Evolutionary conservation across 37 sponge, comb jelly and placozoan species (phyloP).

Genomic region (Amphimedon queenslandica): DNA sequence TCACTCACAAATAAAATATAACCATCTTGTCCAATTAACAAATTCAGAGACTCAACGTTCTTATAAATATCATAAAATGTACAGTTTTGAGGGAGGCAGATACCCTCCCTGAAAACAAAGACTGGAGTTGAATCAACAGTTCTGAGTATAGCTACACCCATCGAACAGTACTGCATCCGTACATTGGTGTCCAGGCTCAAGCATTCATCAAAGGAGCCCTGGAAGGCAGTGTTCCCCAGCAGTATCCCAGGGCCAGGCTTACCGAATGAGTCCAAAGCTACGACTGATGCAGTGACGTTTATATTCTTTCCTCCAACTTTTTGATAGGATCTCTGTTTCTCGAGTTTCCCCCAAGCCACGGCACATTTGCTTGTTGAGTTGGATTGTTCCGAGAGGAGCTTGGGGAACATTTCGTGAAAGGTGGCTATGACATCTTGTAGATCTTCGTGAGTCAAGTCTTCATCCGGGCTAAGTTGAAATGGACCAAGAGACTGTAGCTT

Average conservation of each 20-base stretch:
- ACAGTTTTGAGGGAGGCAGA: conserved; percentile 4
- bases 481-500: too few species aligned
- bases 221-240: conserved; percentile 3
- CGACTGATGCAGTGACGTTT: neutral
- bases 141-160: conserved; percentile 13
- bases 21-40: neutral
- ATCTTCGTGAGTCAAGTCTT: too few species aligned
- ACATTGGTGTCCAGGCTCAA: neutral
- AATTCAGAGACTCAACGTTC: neutral
- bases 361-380: too few species aligned
- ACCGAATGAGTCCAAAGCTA: conserved; percentile 26
- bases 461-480: too few species aligned
- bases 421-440: too few species aligned
- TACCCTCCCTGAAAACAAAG: neutral
- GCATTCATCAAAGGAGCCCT: conserved; percentile 16
- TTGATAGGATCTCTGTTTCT: too few species aligned
- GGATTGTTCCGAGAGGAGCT: too few species aligned
- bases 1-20: too few species aligned
- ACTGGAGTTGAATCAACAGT: neutral
- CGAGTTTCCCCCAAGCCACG: too few species aligned
- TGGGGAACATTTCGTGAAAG: too few species aligned
- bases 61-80: neutral
- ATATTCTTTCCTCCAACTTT: neutral
- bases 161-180: neutral
- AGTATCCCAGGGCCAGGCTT: conserved; percentile 34